Evolutionary conservation across 2,888 invertebrate genomes (phyloP), one percentile per base, ranked within the genome.

Genomic region (Candidula unifasciata): DNA sequence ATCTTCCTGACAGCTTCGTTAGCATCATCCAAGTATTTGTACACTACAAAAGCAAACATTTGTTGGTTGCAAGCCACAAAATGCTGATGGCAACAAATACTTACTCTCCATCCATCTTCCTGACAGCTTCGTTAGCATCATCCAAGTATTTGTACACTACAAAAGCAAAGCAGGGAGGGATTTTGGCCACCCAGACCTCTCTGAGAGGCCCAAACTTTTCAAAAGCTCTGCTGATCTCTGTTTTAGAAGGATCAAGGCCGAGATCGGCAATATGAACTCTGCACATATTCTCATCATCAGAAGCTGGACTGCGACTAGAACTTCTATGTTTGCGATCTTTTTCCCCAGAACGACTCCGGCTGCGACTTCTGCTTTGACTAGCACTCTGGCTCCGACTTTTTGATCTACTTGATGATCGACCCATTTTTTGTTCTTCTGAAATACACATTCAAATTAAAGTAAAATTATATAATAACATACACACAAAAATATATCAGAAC

Each of bases 1-100:
- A 96, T 96, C 94, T 96, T 96, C 91, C 96, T 96, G 95, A 96
- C 95, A 94, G 96, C 96, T 94, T 96, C 96, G 94, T 96, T 96
- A 95, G 95, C 95, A 91, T 95, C 94, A 88, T 95, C 95, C 88
- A 94, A 94, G 87, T 94, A 94, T 89, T 94, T 94, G 91, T 93
- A 95, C 18, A 95, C 95, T 79, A 95, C 94, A 93, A 95, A 95
- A 60, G n/a, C 60, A 60, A n/a, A 60, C 6, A 60, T 60, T 60
- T 5, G 21, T 5, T 5, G 21, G 5, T 18, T 24, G 60, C 6
- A n/a, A 24, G 21, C 60, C 60, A 18, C n/a, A 24, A n/a, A n/a
- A 60, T 60, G n/a, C 27, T 68, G 30, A 27, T 68, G 6, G 13
- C 6, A 21, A 37, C 35, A 24, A 18, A 64, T 30, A 83, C 95